Conservation (phyloP, 2,888 invertebrate genomes). For the Drosophila lacicola region DNA sequence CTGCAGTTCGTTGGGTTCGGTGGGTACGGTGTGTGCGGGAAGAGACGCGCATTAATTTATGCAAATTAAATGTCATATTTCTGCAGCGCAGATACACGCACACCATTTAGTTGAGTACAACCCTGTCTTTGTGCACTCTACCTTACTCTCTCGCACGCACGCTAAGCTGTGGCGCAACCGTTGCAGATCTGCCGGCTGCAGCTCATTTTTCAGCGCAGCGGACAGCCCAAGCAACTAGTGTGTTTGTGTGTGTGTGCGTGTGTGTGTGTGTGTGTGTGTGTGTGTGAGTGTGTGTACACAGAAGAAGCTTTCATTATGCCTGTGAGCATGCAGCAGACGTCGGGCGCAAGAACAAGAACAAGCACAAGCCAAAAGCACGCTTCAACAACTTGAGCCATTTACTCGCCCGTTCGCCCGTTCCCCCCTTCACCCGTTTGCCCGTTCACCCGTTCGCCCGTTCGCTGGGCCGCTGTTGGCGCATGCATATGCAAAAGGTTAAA, state of each 20-base stretch:
- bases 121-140: neutral
- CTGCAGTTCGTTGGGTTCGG: neutral
- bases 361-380: constrained; percentile 47
- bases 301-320: constrained; percentile 43
- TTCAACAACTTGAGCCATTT: constrained; percentile 58
- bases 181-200: constrained; percentile 35
- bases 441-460: constrained; percentile 6
- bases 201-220: constrained; percentile 62
- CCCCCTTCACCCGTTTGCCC: constrained; percentile 10
- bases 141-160: neutral
- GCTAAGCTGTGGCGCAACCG: constrained; percentile 8
- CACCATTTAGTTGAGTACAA: constrained; percentile 21
- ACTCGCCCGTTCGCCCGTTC: constrained; percentile 25
- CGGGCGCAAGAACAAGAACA: constrained; percentile 14
- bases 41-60: constrained; percentile 57
- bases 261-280: constrained; percentile 16
- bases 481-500: constrained; percentile 75
- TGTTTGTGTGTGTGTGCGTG: constrained; percentile 17
- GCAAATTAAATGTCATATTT: constrained; percentile 67
- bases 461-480: constrained; percentile 26
- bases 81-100: constrained; percentile 41
- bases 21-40: neutral
- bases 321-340: constrained; percentile 42
- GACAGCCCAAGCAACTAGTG: constrained; percentile 52
- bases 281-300: constrained; percentile 13